Evolutionary conservation across 2,888 invertebrate species (phyloP), one percentile per base, ranked within the genome.

Genomic region (Chironomus riparius): DNA sequence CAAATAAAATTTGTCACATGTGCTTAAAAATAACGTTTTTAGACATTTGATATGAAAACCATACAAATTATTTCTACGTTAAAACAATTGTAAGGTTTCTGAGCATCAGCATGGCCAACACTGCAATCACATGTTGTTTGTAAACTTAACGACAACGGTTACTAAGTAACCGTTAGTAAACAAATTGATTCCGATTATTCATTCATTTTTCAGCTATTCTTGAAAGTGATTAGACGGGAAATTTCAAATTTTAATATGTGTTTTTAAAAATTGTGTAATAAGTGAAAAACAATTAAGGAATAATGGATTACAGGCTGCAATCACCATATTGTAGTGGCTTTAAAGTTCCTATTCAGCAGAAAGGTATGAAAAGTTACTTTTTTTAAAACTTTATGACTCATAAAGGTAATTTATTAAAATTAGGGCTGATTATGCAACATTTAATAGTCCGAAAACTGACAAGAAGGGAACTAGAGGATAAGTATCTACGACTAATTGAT

Each of bases 391-490:
- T 38, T 38, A 38, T 38, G 38, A 38, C 38, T 38, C 38, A 38
- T 38, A 38, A 10, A 10, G 1, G n/a, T n/a, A n/a, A 38, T 38
- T 38, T 38, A 38, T 38, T 38, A 2, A 38, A 38, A 38, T 38
- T 38, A 71, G 73, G 65, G 12, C 47, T 73, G 18, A 73, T 73
- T 61, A 65, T 73, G 65, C 73, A 73, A 65, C 73, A 73, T 21
- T 12, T 73, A 3, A 47, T 73, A 18, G 73, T 73, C 1, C 61
- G 73, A 18, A 79, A 78, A 73, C 65, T 79, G 13, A 73, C 77
- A 47, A 65, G 79, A 12, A 77, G 77, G 21, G 79, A 79, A 56
- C 69, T 79, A 4, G 79, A 79, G 65, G 78, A 79, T 68, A 78
- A 78, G 73, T 79, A 79, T 68, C 77, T 79, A 22, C 76, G 77